These are phyloP conservation scores for Cheilosia grossa DNA, from an alignment of 2,888 invertebrate genomes.

Conservation along the genomic window DNA sequence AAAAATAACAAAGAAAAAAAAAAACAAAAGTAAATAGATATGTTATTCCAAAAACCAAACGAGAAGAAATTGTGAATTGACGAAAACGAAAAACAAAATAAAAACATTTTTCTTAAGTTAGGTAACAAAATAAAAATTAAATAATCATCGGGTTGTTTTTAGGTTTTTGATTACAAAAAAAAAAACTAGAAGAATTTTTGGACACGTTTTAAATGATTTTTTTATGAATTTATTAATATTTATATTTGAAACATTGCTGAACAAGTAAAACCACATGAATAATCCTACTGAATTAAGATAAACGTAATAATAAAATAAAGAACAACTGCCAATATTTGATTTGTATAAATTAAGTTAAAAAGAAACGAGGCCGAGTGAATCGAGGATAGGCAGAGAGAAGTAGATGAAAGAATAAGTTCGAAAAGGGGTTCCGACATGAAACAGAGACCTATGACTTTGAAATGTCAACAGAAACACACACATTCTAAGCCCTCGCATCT, in stretches of 20 bases:
- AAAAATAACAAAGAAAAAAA: conserved; percentile 38
- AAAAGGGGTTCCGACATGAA: conserved; percentile 39
- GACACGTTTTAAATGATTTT: conserved; percentile 11
- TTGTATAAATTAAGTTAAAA: conserved; percentile 47
- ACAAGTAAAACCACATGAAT: conserved; percentile 1
- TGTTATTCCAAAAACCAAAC: conserved; percentile 15
- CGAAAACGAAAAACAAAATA: conserved; percentile 27
- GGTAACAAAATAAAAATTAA: conserved; percentile 4
- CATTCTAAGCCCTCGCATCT: conserved; percentile 58
- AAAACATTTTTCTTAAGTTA: conserved; percentile 17
- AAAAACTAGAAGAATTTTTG: conserved; percentile 19
- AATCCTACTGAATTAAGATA: conserved; percentile 31
- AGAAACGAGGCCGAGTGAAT: conserved; percentile 35
- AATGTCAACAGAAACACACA: neutral
- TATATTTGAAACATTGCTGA: conserved; percentile 9
- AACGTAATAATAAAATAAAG: conserved; percentile 4
- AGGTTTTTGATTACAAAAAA: conserved; percentile 3
- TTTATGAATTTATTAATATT: conserved; percentile 13
- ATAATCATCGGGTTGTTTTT: conserved; percentile 48
- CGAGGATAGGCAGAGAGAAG: neutral
- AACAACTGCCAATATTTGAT: conserved; percentile 61
- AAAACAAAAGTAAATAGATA: conserved; percentile 8
- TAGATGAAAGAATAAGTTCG: conserved; percentile 7
- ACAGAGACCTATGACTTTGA: neutral
- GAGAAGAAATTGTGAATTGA: conserved; percentile 65